Evolutionary conservation across 2,888 invertebrate genomes (phyloP), one percentile per base, ranked within the genome.

Genomic region (Caradrina kadenii): DNA sequence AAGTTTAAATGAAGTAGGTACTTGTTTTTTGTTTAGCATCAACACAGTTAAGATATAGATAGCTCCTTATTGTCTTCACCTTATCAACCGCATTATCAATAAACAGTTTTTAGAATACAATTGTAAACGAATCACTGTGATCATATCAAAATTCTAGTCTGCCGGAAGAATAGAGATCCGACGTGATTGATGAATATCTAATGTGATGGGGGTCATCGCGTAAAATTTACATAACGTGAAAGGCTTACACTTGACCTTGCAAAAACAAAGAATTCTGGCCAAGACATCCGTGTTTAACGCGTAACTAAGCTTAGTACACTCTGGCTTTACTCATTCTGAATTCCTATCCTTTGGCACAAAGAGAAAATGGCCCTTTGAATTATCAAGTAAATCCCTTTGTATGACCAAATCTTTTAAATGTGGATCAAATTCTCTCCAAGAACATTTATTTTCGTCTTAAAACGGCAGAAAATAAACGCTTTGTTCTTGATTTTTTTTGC

Each of bases 341-440:
- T 66, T 63, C 52, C 54, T 66, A 55, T 61, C 52, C 78, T 78
- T 78, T 73, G 66, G 64, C 61, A 69, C 66, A 74, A 73, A 76
- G 63, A 63, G 73, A 78, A 64, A 67, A 54, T 54, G 52, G 52
- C 8, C 69, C 70, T 79, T 79, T 79, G 69, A 70, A 74, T 74
- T 74, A 79, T 70, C 55, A 70, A 70, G 64, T 61, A 68, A 79
- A 79, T 74, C 62, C 22, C 67, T 64, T 79, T 79, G 67, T 69
- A 65, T 65, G 53, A 55, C 56, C 61, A 52, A 78, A 74, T 70
- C 54, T 67, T 62, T 77, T 67, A 55, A 76, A 62, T 45, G 55
- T 55, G 49, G 55, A 76, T 63, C 59, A 59, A 26, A 65, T 48
- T 63, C 48, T 55, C n/a, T 26, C 22, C 42, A 56, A 76, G 15